Conservation (phyloP, 92 coral and sea anemone genomes). For the Phymanthus crucifer region DNA sequence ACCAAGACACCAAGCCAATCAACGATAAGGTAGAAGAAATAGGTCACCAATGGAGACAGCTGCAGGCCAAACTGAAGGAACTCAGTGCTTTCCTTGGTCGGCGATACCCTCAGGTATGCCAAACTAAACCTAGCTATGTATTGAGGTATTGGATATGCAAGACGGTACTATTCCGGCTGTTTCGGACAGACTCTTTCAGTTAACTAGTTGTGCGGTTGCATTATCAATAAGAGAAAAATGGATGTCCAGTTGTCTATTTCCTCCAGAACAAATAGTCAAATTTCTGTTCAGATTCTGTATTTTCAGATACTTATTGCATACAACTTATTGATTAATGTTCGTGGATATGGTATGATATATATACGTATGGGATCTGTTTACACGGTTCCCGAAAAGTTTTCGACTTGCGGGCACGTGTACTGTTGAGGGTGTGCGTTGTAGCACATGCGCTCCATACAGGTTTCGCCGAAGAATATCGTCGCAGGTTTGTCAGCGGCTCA, state of each 20-base stretch:
- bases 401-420: too few species aligned
- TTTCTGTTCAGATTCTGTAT: neutral
- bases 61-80: constrained; percentile 64
- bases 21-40: constrained; percentile 63
- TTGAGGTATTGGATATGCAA: neutral
- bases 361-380: too few species aligned
- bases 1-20: constrained; percentile 67
- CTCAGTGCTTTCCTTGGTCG: constrained; percentile 33
- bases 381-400: too few species aligned
- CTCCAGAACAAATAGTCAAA: neutral
- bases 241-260: neutral
- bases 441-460: too few species aligned
- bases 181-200: neutral
- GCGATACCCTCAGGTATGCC: constrained; percentile 30
- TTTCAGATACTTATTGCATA: neutral
- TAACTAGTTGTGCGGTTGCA: neutral
- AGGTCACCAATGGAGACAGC: constrained; percentile 73
- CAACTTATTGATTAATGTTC: neutral
- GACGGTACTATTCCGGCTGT: neutral
- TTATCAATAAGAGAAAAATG: neutral
- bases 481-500: neutral
- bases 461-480: too few species aligned
- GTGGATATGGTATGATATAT: too few species aligned
- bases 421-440: too few species aligned
- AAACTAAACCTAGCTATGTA: neutral